Conservation (phyloP, 2,888 invertebrate species). For the Eumacrocentrus americanus region DNA sequence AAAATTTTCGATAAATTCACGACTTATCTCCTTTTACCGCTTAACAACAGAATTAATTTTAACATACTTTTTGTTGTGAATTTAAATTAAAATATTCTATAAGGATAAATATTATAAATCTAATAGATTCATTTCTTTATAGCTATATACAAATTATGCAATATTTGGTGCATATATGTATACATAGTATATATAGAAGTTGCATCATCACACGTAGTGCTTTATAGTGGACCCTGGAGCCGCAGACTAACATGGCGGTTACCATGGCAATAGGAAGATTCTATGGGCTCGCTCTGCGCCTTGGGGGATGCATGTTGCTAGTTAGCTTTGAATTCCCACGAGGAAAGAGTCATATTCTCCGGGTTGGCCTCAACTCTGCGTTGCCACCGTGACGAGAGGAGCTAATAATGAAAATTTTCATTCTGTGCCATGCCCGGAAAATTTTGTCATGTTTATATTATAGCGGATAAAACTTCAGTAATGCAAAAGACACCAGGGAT, state of each 20-base stretch:
- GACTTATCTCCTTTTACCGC: too few species aligned
- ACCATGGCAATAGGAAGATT: conserved; percentile 33
- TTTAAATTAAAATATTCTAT: too few species aligned
- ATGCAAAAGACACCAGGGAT: too few species aligned
- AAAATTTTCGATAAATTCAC: too few species aligned
- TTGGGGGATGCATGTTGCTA: conserved; percentile 4
- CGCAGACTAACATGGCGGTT: conserved; percentile 32
- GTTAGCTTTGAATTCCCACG: conserved; percentile 12
- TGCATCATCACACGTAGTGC: too few species aligned
- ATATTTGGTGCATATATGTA: conserved; percentile 13
- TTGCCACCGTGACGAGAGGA: background rate
- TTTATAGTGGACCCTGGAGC: conserved; percentile 28
- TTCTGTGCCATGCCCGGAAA: background rate
- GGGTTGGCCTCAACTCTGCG: background rate
- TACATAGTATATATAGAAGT: conserved; percentile 15
- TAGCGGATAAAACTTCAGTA: too few species aligned
- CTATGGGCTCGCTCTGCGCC: conserved; percentile 19
- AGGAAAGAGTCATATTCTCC: conserved; percentile 12
- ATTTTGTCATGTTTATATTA: background rate
- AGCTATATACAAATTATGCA: too few species aligned
- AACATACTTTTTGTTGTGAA: too few species aligned
- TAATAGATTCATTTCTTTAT: too few species aligned
- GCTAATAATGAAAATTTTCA: conserved; percentile 11
- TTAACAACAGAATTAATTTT: too few species aligned
- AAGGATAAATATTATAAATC: too few species aligned